Evolutionary conservation across 2,888 invertebrate species (phyloP), one percentile per base, ranked within the genome.

Genomic region (Adelognathus sp.): DNA sequence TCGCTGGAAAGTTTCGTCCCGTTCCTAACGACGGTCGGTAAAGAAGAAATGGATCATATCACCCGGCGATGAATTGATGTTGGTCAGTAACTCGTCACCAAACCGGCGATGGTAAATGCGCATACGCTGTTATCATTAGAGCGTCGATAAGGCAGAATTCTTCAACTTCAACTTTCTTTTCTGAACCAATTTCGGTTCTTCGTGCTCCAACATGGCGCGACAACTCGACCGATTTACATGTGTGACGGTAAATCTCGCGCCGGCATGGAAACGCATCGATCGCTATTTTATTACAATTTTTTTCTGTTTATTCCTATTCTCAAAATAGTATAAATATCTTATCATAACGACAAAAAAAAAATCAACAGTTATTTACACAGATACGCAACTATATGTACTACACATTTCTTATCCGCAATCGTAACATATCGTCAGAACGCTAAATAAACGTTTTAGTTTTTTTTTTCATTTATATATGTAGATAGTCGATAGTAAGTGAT

Each of bases 261-360:
- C n/a, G n/a, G n/a, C 21, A 21, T 16, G 11, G 11, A 46, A 46
- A 46, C 11, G 9, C 11, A 21, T 46, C 46, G 46, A 46, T 46
- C 7, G 11, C 21, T 4, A 16, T 39, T 61, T 61, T 61, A n/a
- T 52, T 71, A 52, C 11, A 44, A 56, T 56, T 18, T n/a, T 66
- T 39, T 50, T 44, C n/a, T n/a, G 56, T 56, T 41, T 18, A 27
- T 63, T 50, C 39, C 27, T 46, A 27, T 46, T 46, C 54, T 54
- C 67, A 46, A 72, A 63, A 54, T 63, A 39, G 66, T 77, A 77
- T 67, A 72, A 77, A 77, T 77, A 77, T 67, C n/a, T 61, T 33
- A 54, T 72, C 14, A 46, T 67, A 33, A 60, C 76, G 64, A 61
- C 41, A 50, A 50, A n/a, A 44, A 46, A 61, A 60, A 21, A 54